Evolutionary conservation across 2,888 invertebrate genomes (phyloP), one percentile per base, ranked within the genome.

Genomic region (Pyrgus malvae): DNA sequence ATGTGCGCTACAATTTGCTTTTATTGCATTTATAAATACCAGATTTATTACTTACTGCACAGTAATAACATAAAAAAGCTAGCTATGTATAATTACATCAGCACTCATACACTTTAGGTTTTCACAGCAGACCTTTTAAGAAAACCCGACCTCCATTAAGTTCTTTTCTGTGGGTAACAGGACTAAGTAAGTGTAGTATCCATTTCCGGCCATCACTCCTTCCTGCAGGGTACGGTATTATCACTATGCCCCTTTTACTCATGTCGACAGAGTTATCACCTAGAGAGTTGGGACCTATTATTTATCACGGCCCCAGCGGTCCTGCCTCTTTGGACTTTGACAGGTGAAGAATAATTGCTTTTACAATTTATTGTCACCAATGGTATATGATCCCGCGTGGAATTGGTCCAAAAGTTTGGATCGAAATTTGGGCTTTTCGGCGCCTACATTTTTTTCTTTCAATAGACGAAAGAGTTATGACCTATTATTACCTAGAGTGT

Each of bases 321-420:
- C 12, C 29, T 42, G 42, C 51, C 51, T 44, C 38, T 51, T 29
- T 51, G 33, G 27, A 37, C 21, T 51, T 35, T 17, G 50, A 42
- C 42, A 51, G 17, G 33, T 21, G 31, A 31, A 33, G 41, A 50
- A 33, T 50, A 23, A 50, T 50, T 50, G 49, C 49, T 33, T 41
- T 41, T 16, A 23, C 16, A 17, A 50, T 50, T 41, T 50, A 50
- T 41, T n/a, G 11, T 33, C 29, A 29, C 21, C 27, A 21, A 3
- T 19, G 6, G 9, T 23, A 9, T 45, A 45, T 40, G 21, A 21
- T 12, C 21, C 45, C 31, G 3, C 16, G 11, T 21, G 33, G 31
- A 21, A 6, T 19, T 42, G 31, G 35, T 14, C 35, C 12, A 16
- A 35, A 46, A 37, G 25, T 8, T 9, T 42, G 9, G 41, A 27